Evolutionary conservation across 2,888 invertebrate genomes (phyloP), one percentile per base, ranked within the genome.

Genomic region (Nomada fabriciana): DNA sequence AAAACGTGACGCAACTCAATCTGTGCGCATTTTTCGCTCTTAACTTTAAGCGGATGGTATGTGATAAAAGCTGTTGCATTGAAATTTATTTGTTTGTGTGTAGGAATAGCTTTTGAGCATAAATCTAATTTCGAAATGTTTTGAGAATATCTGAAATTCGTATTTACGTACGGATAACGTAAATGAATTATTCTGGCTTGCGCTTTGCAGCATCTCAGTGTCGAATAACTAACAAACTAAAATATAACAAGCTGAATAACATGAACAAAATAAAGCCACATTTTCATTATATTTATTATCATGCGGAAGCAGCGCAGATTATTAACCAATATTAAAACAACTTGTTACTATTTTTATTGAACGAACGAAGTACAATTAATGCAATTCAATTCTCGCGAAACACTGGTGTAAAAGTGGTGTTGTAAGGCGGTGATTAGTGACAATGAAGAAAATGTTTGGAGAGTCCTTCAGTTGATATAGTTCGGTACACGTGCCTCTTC

Each of bases 141-240:
- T 18, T 5, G 11, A 36, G 20, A 53, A 23, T 3, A 70, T 36
- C 10, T 20, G 18, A 11, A 68, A 18, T n/a, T 75, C 20, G 23
- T 23, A 42, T 20, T 52, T 47, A 50, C 13, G 11, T 10, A 25
- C n/a, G 23, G 61, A 68, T 3, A 43, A 43, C 18, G 7, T 23
- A 43, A 57, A 47, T 18, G 11, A 47, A 29, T 53, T 55, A 52
- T 10, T 60, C 25, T 10, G 42, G 63, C 23, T 69, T 52, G 73
- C 20, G 67, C 77, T 86, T 84, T 84, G 79, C 82, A 84, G 82
- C 84, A 87, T 53, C 82, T 78, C 70, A 86, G 84, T 86, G 80
- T 87, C 65, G 71, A 61, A 53, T 25, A 42, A 67, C 43, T 23
- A 13, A 13, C 18, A 43, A 43, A 57, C 55, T n/a, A 70, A 74